Conservation (phyloP, 1,140 invertebrate genomes). For the Chelonus insularis region DNA sequence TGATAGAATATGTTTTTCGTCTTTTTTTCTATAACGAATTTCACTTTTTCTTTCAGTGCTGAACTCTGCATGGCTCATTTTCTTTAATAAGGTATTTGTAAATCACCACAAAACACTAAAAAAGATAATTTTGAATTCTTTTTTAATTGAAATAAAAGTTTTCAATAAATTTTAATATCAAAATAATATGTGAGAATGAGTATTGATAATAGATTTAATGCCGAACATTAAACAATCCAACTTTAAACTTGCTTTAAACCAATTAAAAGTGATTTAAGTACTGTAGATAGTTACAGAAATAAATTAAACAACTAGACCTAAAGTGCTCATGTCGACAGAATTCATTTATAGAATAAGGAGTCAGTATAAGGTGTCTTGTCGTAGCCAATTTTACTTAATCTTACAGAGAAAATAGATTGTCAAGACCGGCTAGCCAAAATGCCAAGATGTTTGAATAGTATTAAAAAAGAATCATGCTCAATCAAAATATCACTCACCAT, state of each 20-base stretch:
- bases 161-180: too few relatives aligned
- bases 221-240: neutral
- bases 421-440: too few relatives aligned
- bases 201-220: neutral
- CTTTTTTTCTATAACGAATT: conserved; percentile 43
- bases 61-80: conserved; percentile 49
- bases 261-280: neutral
- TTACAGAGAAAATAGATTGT: neutral
- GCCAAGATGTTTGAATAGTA: too few relatives aligned
- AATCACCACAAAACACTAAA: conserved; percentile 43
- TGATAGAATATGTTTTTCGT: conserved; percentile 18
- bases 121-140: conserved; percentile 5
- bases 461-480: too few relatives aligned
- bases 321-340: neutral
- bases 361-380: neutral
- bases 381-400: too few relatives aligned
- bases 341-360: conserved; percentile 15
- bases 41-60: conserved; percentile 29
- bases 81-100: conserved; percentile 23
- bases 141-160: too few relatives aligned
- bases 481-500: conserved; percentile 32
- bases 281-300: neutral
- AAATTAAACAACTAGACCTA: conserved; percentile 6
- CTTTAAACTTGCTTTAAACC: neutral
- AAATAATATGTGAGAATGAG: too few relatives aligned